phyloP scores from a whole-genome alignment of 2,113 vertebrate species.

The Uria aalge region DNA sequence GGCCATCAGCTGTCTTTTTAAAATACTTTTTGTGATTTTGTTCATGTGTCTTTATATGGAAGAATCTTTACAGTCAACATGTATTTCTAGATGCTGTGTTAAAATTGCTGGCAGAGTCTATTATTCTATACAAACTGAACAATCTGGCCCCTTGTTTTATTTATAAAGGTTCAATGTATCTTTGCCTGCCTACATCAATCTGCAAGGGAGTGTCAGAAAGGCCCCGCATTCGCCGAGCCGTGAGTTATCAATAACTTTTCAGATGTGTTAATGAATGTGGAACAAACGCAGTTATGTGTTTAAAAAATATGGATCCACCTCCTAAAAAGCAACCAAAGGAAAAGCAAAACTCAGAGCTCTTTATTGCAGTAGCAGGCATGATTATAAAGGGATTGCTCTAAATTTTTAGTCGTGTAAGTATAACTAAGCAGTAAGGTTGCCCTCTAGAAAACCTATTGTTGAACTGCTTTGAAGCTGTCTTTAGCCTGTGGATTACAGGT shows the following conservation, averaged over 20 bases:
- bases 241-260: constrained; percentile 88
- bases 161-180: constrained; percentile 91
- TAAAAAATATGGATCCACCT: constrained; percentile 59
- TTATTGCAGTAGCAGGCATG: constrained; percentile 75
- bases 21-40: constrained; percentile 56
- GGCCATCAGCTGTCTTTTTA: not conserved
- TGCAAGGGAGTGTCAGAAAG: constrained; percentile 89
- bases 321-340: not conserved
- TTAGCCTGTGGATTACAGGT: constrained; percentile 35
- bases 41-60: constrained; percentile 75
- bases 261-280: constrained; percentile 88
- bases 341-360: constrained; percentile 17
- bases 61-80: constrained; percentile 76
- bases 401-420: constrained; percentile 53
- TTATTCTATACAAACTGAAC: constrained; percentile 87
- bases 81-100: constrained; percentile 84
- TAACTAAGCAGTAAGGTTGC: constrained; percentile 40
- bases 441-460: constrained; percentile 81
- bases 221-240: constrained; percentile 87
- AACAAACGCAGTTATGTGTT: constrained; percentile 80
- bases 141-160: constrained; percentile 91
- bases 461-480: constrained; percentile 76
- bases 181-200: constrained; percentile 89
- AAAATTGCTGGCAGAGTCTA: constrained; percentile 84
- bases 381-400: constrained; percentile 65